A percentile compares a stretch with the other conserved stretches of the same genome.
Evolutionary conservation across 2,888 invertebrate species (phyloP).

Genomic region (Melanophora roralis): DNA sequence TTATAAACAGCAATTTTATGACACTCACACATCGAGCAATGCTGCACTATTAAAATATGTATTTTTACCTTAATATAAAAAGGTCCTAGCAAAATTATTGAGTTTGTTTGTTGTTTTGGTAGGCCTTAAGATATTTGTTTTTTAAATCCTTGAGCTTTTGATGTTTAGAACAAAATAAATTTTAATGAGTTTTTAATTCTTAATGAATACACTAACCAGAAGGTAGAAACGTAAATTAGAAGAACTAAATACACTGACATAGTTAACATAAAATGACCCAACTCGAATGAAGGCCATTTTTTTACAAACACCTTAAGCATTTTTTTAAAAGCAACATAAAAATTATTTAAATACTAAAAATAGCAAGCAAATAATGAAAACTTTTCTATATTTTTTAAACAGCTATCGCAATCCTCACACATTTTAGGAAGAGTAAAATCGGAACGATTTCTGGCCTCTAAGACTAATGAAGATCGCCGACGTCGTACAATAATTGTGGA

Average conservation of each 20-base stretch:
- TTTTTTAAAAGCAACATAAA: not conserved
- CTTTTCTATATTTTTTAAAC: not conserved
- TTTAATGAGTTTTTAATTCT: constrained; percentile 54
- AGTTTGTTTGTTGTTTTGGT: too few relatives aligned
- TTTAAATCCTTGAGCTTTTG: constrained; percentile 28
- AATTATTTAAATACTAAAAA: not conserved
- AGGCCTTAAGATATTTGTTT: constrained; percentile 37
- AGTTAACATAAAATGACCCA: too few relatives aligned
- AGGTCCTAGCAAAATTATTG: too few relatives aligned
- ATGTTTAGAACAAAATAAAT: not conserved
- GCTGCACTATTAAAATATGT: too few relatives aligned
- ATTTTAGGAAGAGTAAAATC: constrained; percentile 85
- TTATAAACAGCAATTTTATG: too few relatives aligned
- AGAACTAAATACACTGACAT: not conserved
- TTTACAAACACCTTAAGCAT: constrained; percentile 4
- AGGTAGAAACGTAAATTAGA: not conserved
- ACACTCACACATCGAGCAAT: too few relatives aligned
- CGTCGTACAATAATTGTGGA: constrained; percentile 94
- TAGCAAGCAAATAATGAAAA: not conserved
- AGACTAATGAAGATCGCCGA: constrained; percentile 90
- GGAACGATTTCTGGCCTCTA: constrained; percentile 82
- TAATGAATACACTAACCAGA: constrained; percentile 27
- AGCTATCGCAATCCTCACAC: constrained; percentile 78
- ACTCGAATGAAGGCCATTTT: not conserved
- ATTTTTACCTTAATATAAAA: too few relatives aligned